Evolutionary conservation across 1,140 invertebrate species (phyloP).

Genomic region (Bombus difficillimus): DNA sequence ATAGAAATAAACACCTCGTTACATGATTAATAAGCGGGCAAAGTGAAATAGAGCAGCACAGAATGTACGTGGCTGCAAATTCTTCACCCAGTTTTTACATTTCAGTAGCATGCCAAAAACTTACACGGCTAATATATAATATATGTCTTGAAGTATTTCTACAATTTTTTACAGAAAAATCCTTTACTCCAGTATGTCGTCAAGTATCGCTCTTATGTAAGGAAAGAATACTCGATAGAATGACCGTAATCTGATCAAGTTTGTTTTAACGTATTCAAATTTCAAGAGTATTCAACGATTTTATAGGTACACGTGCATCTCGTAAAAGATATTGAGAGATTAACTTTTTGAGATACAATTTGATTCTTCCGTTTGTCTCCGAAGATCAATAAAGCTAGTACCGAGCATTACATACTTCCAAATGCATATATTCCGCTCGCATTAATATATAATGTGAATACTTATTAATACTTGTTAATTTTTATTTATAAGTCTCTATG

Average conservation of each 20-base stretch:
- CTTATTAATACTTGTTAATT: constrained; percentile 35
- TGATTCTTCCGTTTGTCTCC: constrained; percentile 14
- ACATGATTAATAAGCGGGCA: constrained; percentile 61
- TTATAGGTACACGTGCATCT: not conserved
- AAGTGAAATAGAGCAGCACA: constrained; percentile 55
- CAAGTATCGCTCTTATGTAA: constrained; percentile 17
- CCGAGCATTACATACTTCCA: not conserved
- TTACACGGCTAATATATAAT: constrained; percentile 44
- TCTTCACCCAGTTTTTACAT: constrained; percentile 59
- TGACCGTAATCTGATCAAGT: not conserved
- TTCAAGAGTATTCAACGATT: constrained; percentile 8
- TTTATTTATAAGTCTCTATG: constrained; percentile 16
- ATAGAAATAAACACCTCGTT: constrained; percentile 65
- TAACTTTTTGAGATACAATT: constrained; percentile 19
- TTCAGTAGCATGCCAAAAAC: constrained; percentile 51
- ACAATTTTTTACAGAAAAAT: constrained; percentile 54
- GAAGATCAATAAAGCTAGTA: constrained; percentile 23
- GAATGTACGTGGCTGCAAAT: constrained; percentile 45
- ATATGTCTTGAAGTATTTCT: constrained; percentile 41
- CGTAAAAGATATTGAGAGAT: not conserved
- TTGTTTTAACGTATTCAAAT: constrained; percentile 17
- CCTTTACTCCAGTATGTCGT: constrained; percentile 24
- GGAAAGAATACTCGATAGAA: constrained; percentile 26
- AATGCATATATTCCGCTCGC: not conserved
- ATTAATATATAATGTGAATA: constrained; percentile 6